Evolutionary conservation across 1,140 invertebrate genomes (phyloP), one percentile per base, ranked within the genome.

Genomic region (Lordiphosa clarofinis): DNA sequence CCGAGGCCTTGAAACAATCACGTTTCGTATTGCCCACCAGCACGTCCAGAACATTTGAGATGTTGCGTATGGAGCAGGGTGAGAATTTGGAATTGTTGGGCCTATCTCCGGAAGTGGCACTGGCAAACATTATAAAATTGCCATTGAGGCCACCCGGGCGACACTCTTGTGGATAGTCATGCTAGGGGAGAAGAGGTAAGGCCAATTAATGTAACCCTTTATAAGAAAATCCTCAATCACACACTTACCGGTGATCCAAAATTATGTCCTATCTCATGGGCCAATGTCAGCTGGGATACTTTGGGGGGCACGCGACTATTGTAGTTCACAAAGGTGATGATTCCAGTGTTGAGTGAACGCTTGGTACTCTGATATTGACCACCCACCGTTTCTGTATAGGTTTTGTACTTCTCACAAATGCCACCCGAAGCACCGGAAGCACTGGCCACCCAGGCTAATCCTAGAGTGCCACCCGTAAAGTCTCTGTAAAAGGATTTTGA

Each of bases 301-400:
- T 98, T 98, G 0, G 96, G 96, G 56, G 95, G 98, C 12, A 99
- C 98, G 43, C 97, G 91, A 87, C 95, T 97, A 81, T 99, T 98
- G 90, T 99, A 99, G 91, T 99, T 99, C 9, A 99, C 96, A 89
- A 99, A 97, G 2, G 99, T 99, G 37, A 99, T 98, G 66, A 99
- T 99, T 37, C 99, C 99, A 0, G 98, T 99, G 90, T 99, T 99
- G 0, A 99, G 91, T 35, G 97, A 98, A 48, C 96, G 92, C 89
- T 96, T 97, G 5, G 96, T 97, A 62, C 96, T 96, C 88, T 98
- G 94, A 90, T 98, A 97, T 91, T 96, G 94, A 8, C 97, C 97
- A 13, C 94, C 95, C 19, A 97, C 93, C 0, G 97, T 98, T 90
- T 98, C 97, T 4, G 97, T 98, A 90, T 98, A 99, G 1, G 95